Evolutionary conservation across 37 sponge, comb jelly and placozoan species (phyloP), one percentile per base, ranked within the genome.

Genomic region (Eunapius fragilis): DNA sequence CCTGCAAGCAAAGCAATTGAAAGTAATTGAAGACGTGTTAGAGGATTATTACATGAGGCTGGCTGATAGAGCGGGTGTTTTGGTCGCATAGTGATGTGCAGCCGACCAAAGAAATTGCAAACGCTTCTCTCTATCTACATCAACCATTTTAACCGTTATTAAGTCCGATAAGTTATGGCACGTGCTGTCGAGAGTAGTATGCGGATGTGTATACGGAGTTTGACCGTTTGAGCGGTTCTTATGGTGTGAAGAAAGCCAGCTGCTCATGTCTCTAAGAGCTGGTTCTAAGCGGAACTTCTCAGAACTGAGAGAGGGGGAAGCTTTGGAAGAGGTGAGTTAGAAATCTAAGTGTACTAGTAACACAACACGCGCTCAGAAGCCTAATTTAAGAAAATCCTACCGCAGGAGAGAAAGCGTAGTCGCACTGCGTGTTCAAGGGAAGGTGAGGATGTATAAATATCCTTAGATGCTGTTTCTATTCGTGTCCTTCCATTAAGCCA

Each of bases 71-170:
- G 30, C 31, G 10, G 73, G 73, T 33, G 31, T 33, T 32, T 72
- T 22, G 11, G 31, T 22, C 14, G 13, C 73, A 32, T 72, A 72
- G 13, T 72, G 30, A 32, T 72, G 73, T 13, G 73, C 73, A 11
- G 73, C 27, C 10, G 73, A 33, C 73, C 73, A 72, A 30, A 72
- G 73, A 25, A 72, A 72, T 11, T 72, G 73, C 73, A 72, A 33
- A 33, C 73, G 30, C 13, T 72, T 72, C 73, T 72, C 73, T 72
- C 31, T 72, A 9, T 72, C 73, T 47, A 31, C 77, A 25, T 37
- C 79, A 25, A 28, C 27, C 79, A 36, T 32, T 70, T 22, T 67
- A 32, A n/a, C n/a, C n/a, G n/a, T n/a, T n/a, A n/a, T n/a, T n/a
- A n/a, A 17, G 14, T 58, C 7, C 22, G 22, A 58, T 41, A 9